phyloP scores from a whole-genome alignment of 2,797 vertebrate genomes.

The Urophycis tenuis region DNA sequence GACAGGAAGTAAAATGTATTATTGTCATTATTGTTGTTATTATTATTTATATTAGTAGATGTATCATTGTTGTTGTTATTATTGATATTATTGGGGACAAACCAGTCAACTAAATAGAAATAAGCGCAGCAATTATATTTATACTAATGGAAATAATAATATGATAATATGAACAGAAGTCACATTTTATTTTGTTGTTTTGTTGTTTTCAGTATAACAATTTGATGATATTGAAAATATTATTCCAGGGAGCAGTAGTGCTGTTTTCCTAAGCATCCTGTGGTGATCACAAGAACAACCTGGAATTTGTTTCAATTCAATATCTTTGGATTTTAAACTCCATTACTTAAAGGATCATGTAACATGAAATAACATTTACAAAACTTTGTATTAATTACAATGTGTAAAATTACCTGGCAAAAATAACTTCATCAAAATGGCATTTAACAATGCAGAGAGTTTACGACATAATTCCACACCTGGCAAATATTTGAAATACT shows the following conservation, averaged over 20 bases:
- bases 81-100: background rate
- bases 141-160: conserved; percentile 27
- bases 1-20: conserved; percentile 29
- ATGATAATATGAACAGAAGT: background rate
- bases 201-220: background rate
- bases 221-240: background rate
- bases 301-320: background rate
- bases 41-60: conserved; percentile 43
- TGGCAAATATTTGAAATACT: background rate
- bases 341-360: conserved; percentile 36
- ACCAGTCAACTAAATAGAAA: background rate
- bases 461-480: conserved; percentile 8
- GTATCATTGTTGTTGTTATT: conserved; percentile 26
- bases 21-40: conserved; percentile 47
- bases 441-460: conserved; percentile 20
- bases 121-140: background rate
- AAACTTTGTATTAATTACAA: conserved; percentile 48
- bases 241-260: background rate
- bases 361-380: conserved; percentile 41
- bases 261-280: too few relatives aligned
- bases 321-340: conserved; percentile 21
- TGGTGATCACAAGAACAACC: background rate
- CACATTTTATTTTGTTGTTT: background rate
- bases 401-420: background rate
- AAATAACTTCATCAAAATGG: background rate